These are phyloP conservation scores for Catostomus latipinnis DNA, from an alignment of 2,797 vertebrate genomes.

Conservation along the genomic window DNA sequence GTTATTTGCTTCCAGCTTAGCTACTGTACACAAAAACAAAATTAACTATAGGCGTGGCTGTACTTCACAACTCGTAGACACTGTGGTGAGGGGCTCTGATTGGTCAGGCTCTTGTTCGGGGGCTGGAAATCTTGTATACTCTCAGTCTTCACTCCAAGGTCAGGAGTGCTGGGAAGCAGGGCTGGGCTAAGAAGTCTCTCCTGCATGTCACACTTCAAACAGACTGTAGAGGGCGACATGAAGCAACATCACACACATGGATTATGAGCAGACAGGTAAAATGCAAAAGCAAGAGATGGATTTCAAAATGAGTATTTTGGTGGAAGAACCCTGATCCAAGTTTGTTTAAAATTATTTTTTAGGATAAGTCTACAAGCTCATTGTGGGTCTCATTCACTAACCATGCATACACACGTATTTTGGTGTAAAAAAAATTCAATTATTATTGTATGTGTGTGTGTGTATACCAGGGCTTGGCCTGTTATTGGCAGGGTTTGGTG, in stretches of 20 bases:
- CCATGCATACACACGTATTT: too few species aligned
- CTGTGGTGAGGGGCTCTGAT: constrained; percentile 68
- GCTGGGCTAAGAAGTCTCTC: constrained; percentile 88
- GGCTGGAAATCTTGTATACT: constrained; percentile 74
- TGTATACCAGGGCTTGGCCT: constrained; percentile 36
- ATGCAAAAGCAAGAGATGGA: not conserved
- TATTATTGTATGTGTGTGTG: not conserved
- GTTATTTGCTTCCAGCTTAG: constrained; percentile 8
- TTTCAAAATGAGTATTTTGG: not conserved
- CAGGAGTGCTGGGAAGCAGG: constrained; percentile 73
- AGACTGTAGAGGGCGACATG: constrained; percentile 74
- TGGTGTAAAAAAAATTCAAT: too few species aligned
- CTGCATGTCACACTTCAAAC: constrained; percentile 92
- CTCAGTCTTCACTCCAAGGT: constrained; percentile 72
- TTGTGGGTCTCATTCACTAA: too few species aligned
- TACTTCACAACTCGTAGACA: constrained; percentile 86
- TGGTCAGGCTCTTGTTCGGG: constrained; percentile 70
- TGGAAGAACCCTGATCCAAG: not conserved
- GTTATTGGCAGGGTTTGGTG: constrained; percentile 32
- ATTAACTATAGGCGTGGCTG: constrained; percentile 2
- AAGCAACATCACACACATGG: not conserved
- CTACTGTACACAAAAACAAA: not conserved
- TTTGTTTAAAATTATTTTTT: not conserved
- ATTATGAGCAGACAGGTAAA: not conserved
- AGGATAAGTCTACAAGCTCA: not conserved